Base-by-base conservation (phyloP, 1,140 invertebrate genomes). In the Armadillidium nasatum region DNA sequence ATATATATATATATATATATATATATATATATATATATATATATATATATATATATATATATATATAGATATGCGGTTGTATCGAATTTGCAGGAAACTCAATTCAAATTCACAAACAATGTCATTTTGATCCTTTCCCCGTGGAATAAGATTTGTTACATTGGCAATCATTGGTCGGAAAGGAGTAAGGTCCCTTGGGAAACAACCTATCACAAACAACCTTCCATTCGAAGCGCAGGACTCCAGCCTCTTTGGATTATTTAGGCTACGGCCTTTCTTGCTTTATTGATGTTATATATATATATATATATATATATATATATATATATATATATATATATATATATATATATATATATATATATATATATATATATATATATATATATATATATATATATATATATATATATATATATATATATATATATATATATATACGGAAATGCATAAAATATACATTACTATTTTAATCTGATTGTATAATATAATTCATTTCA, bases 141-240 rank as follows among this genome's bases (percentile, higher is more conserved):
- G 74, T 75, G 77, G 74, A 33, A n/a, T n/a, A 22, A 74, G 77
- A 76, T 78, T 78, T 78, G 77, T 78, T 76, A 78, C 77, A 78
- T 78, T 78, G 77, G 77, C 77, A 78, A 78, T 78, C 77, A 78
- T 78, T 78, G 77, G 77, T 68, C 75, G 74, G 77, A 74, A 78
- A 78, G 77, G 77, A 78, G 77, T 76, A 74, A 46, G 43, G 46
- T 76, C 77, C 77, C 77, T 22, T 46, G 76, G 77, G 77, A 71
- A 68, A 69, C 44, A 75, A 75, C 77, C 77, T 75, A 78, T 78
- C 77, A 75, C 77, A 78, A 78, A 78, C 77, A 78, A 78, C 73
- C 77, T 78, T 75, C 75, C 74, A 78, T 78, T 74, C 77, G 73
- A 19, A 72, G 68, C 46, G 74, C 68, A 22, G 72, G 60, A 46